phyloP scores from a whole-genome alignment of 1,140 invertebrate genomes.

The Lasioglossum albipes region DNA sequence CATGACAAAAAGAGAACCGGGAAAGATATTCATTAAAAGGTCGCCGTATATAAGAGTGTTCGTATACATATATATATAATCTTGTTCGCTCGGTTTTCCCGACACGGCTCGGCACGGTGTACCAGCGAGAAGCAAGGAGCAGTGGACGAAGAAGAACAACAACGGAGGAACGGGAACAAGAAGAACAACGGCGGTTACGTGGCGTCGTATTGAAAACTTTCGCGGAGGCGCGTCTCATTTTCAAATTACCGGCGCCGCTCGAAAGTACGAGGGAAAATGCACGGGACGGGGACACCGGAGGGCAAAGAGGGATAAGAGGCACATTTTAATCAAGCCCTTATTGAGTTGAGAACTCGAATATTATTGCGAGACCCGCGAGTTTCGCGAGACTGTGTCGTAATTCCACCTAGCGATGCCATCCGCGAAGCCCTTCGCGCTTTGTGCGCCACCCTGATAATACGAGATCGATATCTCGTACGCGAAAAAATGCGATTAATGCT shows the following conservation, averaged over 20 bases:
- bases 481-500: not conserved
- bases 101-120: not conserved
- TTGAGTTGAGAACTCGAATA: conserved; percentile 72
- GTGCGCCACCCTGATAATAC: conserved; percentile 7
- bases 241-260: conserved; percentile 66
- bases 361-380: conserved; percentile 66
- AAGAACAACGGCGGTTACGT: conserved; percentile 45
- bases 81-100: conserved; percentile 23
- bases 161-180: not conserved
- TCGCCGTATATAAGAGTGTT: not conserved
- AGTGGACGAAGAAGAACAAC: conserved; percentile 34
- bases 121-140: conserved; percentile 37
- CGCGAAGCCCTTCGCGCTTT: conserved; percentile 24
- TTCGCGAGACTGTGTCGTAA: conserved; percentile 39
- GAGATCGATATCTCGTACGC: conserved; percentile 23
- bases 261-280: not conserved
- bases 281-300: not conserved
- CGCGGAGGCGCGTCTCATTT: conserved; percentile 67
- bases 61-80: conserved; percentile 8
- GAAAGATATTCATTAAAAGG: conserved; percentile 58
- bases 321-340: conserved; percentile 74
- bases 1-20: conserved; percentile 7
- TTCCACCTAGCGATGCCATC: conserved; percentile 40
- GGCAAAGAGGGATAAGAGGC: conserved; percentile 36
- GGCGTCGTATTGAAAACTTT: conserved; percentile 67